A percentile compares a stretch with the other conserved stretches of the same genome.
phyloP scores from a whole-genome alignment of 2,113 vertebrate species.

The Sciurus niger region DNA sequence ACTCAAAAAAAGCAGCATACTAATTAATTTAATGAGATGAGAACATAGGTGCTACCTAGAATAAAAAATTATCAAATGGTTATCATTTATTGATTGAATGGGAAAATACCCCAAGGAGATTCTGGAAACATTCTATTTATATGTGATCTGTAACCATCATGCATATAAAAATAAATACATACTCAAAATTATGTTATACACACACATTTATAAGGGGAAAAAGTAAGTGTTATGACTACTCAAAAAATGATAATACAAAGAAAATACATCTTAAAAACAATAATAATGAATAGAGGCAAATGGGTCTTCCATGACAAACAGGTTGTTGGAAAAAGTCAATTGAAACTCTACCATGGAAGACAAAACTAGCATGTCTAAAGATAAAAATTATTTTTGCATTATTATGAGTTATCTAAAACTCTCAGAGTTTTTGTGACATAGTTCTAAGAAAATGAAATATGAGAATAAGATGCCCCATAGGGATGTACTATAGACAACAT shows the following conservation, averaged over 20 bases:
- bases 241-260: background rate
- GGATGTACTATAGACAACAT: background rate
- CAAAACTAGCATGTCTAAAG: background rate
- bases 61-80: background rate
- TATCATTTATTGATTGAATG: conserved; percentile 20
- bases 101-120: background rate
- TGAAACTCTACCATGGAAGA: background rate
- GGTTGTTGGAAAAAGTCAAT: background rate
- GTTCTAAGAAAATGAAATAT: background rate
- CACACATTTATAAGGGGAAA: background rate
- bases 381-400: conserved; percentile 23
- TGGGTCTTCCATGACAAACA: background rate
- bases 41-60: background rate
- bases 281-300: background rate
- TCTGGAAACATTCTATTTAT: background rate
- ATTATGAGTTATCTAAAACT: background rate
- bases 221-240: background rate
- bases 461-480: background rate
- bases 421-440: background rate
- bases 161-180: background rate
- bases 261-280: background rate
- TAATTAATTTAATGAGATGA: background rate
- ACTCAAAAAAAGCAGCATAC: background rate
- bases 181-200: background rate
- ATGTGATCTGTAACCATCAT: background rate